Percentiles rank a stretch among this genome's conserved stretches.
These are phyloP conservation scores for Paedocypris sp. DNA, from an alignment of 2,113 vertebrate species.

Conservation along the genomic window DNA sequence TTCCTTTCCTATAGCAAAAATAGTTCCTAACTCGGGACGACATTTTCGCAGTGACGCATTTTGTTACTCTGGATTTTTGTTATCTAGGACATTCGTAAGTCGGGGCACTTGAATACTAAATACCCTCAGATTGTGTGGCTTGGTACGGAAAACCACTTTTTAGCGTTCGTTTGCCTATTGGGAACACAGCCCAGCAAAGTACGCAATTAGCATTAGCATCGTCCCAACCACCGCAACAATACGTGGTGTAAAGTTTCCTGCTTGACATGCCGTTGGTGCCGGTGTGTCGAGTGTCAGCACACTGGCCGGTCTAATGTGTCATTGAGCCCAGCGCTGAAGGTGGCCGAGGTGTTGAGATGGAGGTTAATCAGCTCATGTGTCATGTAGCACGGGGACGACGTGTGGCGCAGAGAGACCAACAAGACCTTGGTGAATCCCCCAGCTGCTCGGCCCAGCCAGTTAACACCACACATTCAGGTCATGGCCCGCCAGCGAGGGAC, in stretches of 20 bases:
- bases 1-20: too few species aligned
- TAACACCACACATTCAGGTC: constrained; percentile 52
- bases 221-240: not conserved
- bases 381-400: constrained; percentile 1
- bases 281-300: constrained; percentile 1
- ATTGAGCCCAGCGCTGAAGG: constrained; percentile 4
- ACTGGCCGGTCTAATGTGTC: constrained; percentile 1
- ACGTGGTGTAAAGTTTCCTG: not conserved
- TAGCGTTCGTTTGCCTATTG: too few species aligned
- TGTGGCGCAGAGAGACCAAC: constrained; percentile 17
- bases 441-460: constrained; percentile 53
- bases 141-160: too few species aligned
- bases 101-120: too few species aligned
- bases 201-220: constrained; percentile 1
- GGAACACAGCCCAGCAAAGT: not conserved
- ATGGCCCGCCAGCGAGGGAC: constrained; percentile 40
- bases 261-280: constrained; percentile 13
- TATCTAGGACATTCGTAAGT: too few species aligned
- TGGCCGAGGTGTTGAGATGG: constrained; percentile 2
- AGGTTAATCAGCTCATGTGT: constrained; percentile 27
- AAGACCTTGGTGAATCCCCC: constrained; percentile 37
- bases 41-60: too few species aligned
- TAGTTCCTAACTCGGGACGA: too few species aligned
- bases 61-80: too few species aligned
- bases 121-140: too few species aligned